Evolutionary conservation across 2,113 vertebrate species (phyloP).

Genomic region (Sylvia atricapilla): DNA sequence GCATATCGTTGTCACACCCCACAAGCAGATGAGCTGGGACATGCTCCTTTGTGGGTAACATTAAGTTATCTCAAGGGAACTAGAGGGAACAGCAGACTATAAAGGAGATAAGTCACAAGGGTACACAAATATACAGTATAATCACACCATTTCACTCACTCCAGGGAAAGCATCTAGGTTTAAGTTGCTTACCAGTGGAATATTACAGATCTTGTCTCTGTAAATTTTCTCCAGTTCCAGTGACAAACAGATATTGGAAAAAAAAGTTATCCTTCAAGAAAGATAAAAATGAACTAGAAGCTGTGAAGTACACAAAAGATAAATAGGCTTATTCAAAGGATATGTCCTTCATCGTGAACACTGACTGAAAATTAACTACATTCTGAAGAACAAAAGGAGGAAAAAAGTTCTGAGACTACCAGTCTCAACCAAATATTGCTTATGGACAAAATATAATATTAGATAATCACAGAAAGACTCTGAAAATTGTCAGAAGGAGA

Average conservation of each 20-base stretch:
- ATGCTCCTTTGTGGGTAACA: neutral
- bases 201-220: slow-evolving; percentile 16
- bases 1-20: neutral
- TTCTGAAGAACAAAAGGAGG: neutral
- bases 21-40: neutral
- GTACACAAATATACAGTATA: slow-evolving; percentile 31
- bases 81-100: neutral
- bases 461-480: neutral
- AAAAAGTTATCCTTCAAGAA: neutral
- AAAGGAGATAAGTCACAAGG: slow-evolving; percentile 23
- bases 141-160: neutral
- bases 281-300: slow-evolving; percentile 9
- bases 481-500: neutral
- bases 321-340: neutral
- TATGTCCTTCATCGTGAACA: neutral
- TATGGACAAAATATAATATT: neutral
- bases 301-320: neutral
- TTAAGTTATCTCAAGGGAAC: slow-evolving; percentile 33
- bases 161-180: neutral
- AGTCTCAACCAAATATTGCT: neutral
- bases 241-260: neutral
- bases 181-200: slow-evolving; percentile 11
- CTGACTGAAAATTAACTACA: neutral
- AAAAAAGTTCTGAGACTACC: neutral
- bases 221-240: slow-evolving; percentile 8